These are phyloP conservation scores for Drosophila lacertosa DNA, from an alignment of 1,140 invertebrate genomes.

Conservation along the genomic window DNA sequence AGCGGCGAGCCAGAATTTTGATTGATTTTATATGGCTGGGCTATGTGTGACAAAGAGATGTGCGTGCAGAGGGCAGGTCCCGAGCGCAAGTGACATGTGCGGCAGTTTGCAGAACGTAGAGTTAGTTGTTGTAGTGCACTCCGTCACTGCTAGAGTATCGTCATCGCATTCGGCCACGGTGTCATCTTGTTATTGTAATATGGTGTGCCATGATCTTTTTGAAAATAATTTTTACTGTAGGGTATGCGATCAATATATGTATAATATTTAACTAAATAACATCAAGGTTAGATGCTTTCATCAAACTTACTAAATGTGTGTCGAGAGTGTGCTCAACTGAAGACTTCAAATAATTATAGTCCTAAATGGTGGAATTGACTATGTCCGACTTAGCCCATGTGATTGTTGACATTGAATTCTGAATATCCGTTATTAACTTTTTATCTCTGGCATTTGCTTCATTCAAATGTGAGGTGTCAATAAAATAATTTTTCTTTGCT, in stretches of 20 bases:
- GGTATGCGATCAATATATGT: not conserved
- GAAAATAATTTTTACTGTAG: not conserved
- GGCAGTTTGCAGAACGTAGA: not conserved
- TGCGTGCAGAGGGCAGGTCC: too few species aligned
- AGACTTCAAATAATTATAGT: not conserved
- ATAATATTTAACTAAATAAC: not conserved
- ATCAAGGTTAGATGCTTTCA: not conserved
- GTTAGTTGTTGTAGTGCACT: not conserved
- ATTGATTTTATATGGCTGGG: too few species aligned
- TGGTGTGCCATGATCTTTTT: constrained; percentile 1
- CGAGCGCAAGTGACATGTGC: too few species aligned
- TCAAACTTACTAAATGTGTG: not conserved
- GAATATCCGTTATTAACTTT: too few species aligned
- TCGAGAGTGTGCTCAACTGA: too few species aligned
- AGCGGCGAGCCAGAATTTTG: too few species aligned
- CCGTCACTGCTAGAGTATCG: not conserved
- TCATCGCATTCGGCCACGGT: not conserved
- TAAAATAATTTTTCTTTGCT: too few species aligned
- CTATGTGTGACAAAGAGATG: too few species aligned
- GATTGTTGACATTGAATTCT: too few species aligned
- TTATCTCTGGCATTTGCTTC: too few species aligned
- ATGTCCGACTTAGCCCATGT: too few species aligned
- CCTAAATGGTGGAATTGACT: not conserved
- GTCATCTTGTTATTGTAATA: not conserved
- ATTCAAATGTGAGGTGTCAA: too few species aligned